Conservation (phyloP, 2,113 vertebrate species). For the Mola mola region DNA sequence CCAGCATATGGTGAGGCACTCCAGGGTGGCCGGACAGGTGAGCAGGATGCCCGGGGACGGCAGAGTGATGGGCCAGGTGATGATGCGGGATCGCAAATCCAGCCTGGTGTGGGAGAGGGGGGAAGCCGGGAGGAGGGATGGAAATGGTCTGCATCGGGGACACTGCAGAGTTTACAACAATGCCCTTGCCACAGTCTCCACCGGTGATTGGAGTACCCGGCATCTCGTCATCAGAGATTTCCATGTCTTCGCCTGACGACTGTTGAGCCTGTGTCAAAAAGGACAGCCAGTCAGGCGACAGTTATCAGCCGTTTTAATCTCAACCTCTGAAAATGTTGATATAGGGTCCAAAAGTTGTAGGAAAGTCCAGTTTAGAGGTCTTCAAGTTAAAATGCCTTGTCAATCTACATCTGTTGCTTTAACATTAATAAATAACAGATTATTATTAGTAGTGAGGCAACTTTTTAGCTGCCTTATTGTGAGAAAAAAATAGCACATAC, state of each 20-base stretch:
- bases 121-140: slow-evolving; percentile 87
- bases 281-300: slow-evolving; percentile 21
- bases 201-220: slow-evolving; percentile 87
- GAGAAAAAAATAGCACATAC: too few relatives aligned
- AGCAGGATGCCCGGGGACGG: slow-evolving; percentile 72
- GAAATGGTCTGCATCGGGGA: slow-evolving; percentile 84
- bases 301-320: too few relatives aligned
- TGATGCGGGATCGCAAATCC: slow-evolving; percentile 77
- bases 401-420: background rate
- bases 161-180: slow-evolving; percentile 90
- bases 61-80: slow-evolving; percentile 73
- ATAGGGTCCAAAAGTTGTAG: background rate
- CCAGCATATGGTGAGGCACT: slow-evolving; percentile 87
- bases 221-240: slow-evolving; percentile 97
- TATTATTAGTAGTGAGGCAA: too few relatives aligned
- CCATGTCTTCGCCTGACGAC: slow-evolving; percentile 98
- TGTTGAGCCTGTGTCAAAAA: slow-evolving; percentile 82
- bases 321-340: background rate
- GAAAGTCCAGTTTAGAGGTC: background rate
- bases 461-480: too few relatives aligned
- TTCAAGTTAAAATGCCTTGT: background rate
- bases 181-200: slow-evolving; percentile 91
- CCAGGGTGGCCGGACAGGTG: slow-evolving; percentile 75
- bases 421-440: too few relatives aligned
- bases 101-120: slow-evolving; percentile 84